A percentile compares a stretch with the other conserved stretches of the same genome.
These are phyloP conservation scores for Melieria picta DNA, from an alignment of 2,888 invertebrate species.

Conservation along the genomic window DNA sequence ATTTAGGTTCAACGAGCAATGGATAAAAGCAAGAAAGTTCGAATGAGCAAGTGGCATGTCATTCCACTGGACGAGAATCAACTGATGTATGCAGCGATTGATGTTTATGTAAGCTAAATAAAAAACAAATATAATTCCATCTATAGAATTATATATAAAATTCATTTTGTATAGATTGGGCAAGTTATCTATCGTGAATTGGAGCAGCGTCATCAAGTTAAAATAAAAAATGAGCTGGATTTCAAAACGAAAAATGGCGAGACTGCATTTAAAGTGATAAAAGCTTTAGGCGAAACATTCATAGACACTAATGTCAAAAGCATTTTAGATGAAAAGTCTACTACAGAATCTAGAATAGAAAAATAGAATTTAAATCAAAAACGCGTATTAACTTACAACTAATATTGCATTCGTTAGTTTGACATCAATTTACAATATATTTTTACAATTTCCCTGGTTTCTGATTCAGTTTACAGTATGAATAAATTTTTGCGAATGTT, in stretches of 20 bases:
- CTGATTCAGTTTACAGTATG: too few species aligned
- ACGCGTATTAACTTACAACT: too few species aligned
- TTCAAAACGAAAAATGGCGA: slow-evolving; percentile 59
- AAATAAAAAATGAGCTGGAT: slow-evolving; percentile 51
- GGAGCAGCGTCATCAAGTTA: slow-evolving; percentile 52
- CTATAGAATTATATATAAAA: neutral
- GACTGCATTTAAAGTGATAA: slow-evolving; percentile 57
- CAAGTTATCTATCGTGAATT: slow-evolving; percentile 62
- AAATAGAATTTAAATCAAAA: neutral
- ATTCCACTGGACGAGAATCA: slow-evolving; percentile 70
- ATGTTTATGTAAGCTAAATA: slow-evolving; percentile 71
- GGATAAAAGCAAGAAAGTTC: slow-evolving; percentile 69
- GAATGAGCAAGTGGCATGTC: slow-evolving; percentile 72
- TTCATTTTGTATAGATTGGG: slow-evolving; percentile 55
- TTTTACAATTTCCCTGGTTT: too few species aligned
- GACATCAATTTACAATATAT: too few species aligned
- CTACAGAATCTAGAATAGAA: too few species aligned
- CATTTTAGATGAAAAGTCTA: neutral
- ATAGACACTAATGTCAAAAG: slow-evolving; percentile 29
- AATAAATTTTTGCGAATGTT: neutral
- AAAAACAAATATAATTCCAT: neutral
- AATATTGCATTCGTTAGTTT: too few species aligned
- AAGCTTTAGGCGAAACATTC: slow-evolving; percentile 59
- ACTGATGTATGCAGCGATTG: slow-evolving; percentile 72
- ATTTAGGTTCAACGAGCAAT: slow-evolving; percentile 68